Evolutionary conservation across 2,113 vertebrate genomes (phyloP).

Genomic region (Bucco capensis): DNA sequence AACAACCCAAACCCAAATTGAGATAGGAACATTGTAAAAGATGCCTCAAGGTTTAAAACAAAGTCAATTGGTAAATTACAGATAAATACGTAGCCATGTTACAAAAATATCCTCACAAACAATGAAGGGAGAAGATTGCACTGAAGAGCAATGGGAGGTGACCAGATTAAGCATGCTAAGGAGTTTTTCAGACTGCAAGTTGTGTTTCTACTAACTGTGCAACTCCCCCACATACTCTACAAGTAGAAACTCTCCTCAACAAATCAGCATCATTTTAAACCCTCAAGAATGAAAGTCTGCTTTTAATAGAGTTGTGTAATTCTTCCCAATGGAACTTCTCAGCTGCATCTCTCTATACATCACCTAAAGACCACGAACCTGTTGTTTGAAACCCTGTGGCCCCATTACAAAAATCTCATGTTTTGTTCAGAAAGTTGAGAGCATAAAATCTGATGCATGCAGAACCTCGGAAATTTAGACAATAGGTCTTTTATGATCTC

Average conservation of each 20-base stretch:
- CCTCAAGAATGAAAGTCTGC: neutral
- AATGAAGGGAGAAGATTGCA: neutral
- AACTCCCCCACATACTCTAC: neutral
- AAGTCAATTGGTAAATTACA: neutral
- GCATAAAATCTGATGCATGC: rapidly evolving
- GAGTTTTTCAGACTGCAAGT: neutral
- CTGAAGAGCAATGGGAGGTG: neutral
- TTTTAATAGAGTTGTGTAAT: neutral
- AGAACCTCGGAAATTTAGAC: neutral
- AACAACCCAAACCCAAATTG: neutral
- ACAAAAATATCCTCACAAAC: neutral
- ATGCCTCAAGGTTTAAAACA: neutral
- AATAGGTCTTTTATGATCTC: neutral
- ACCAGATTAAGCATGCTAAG: neutral
- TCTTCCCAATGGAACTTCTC: neutral
- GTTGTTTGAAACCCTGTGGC: neutral
- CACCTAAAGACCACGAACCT: neutral
- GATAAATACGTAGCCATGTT: neutral
- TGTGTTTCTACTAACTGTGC: neutral
- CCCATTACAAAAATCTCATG: neutral
- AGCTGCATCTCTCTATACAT: neutral
- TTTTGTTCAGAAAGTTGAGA: neutral
- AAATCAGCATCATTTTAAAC: neutral
- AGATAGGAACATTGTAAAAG: rapidly evolving
- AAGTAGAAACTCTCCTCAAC: neutral